A percentile compares a stretch with the other conserved stretches of the same genome.
Conservation (phyloP, 1,140 invertebrate genomes). For the Aphelenchoides besseyi region DNA sequence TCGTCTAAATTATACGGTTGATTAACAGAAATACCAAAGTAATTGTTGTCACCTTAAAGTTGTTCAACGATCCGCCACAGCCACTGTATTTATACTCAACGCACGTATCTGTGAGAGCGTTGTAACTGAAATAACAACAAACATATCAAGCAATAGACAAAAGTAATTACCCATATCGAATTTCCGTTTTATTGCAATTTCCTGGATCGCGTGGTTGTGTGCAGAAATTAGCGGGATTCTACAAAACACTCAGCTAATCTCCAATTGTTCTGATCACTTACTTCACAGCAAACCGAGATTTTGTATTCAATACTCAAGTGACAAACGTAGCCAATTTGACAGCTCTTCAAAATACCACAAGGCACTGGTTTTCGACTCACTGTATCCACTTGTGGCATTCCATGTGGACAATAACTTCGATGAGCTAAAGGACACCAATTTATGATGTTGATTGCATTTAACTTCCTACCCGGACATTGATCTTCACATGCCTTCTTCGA, state of each 20-base stretch:
- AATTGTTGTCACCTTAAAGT: conserved; percentile 71
- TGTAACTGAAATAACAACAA: conserved; percentile 49
- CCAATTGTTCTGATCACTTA: not conserved
- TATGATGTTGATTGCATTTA: not conserved
- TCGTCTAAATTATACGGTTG: conserved; percentile 23
- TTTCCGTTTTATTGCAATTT: conserved; percentile 59
- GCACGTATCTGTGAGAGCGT: conserved; percentile 62
- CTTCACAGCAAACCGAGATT: conserved; percentile 56
- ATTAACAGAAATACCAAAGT: not conserved
- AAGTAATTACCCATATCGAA: conserved; percentile 51
- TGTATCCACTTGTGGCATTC: conserved; percentile 49
- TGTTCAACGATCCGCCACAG: conserved; percentile 77
- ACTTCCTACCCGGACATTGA: conserved; percentile 43
- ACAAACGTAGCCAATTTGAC: conserved; percentile 56
- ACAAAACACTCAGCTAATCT: conserved; percentile 3
- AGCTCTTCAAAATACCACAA: conserved; percentile 58
- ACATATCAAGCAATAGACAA: conserved; percentile 1
- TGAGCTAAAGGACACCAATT: conserved; percentile 37
- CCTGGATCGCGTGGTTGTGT: conserved; percentile 59
- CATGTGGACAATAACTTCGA: conserved; percentile 58
- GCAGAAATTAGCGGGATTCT: conserved; percentile 61
- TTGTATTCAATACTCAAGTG: conserved; percentile 56
- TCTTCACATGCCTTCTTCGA: conserved; percentile 39
- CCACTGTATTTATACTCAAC: conserved; percentile 68
- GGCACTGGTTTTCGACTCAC: conserved; percentile 31